Evolutionary conservation across 2,797 vertebrate species (phyloP), one percentile per base, ranked within the genome.

Genomic region (Margarornis squamiger): DNA sequence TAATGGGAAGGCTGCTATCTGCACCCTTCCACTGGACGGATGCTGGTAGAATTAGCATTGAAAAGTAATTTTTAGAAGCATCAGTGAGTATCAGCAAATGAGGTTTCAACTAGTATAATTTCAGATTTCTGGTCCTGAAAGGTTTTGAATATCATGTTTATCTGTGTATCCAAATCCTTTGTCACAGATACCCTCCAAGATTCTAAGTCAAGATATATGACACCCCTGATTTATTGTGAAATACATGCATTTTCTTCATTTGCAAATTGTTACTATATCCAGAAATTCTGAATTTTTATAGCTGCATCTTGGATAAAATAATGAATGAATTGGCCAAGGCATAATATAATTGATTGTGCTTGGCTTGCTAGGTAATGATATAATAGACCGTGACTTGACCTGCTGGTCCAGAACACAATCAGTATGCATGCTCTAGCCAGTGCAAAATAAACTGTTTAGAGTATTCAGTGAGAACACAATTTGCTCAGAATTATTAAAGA

Each of bases 391-490:
- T 81, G 86, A 91, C 74, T 70, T 2, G 10, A 65, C 57, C 81
- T 92, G 76, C 87, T 91, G 76, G 91, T 51, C 20, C 54, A 70
- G 48, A 81, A 68, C 59, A 19, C 63, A 85, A 80, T 63, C 72
- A 77, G 79, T 61, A 94, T 88, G 80, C 38, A 57, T 49, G 70
- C 49, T 86, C 41, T 54, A 81, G 41, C 54, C 62, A 71, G 70
- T 59, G 58, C 55, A 92, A 78, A 95, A 91, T 62, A 96, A 92
- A 91, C 29, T 82, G 62, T 32, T 94, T 65, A 95, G 84, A 92
- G 93, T 95, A 92, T 80, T 96, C 92, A 93, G 87, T 20, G 54
- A 91, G 89, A 94, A 85, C 51, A 23, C 75, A 91, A 65, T 95
- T 95, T 96, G 59, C 55, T 94, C 75, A 41, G 22, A 94, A 86